Evolutionary conservation across 2,113 vertebrate species (phyloP).

Genomic region (Cricetomys ansorgei): DNA sequence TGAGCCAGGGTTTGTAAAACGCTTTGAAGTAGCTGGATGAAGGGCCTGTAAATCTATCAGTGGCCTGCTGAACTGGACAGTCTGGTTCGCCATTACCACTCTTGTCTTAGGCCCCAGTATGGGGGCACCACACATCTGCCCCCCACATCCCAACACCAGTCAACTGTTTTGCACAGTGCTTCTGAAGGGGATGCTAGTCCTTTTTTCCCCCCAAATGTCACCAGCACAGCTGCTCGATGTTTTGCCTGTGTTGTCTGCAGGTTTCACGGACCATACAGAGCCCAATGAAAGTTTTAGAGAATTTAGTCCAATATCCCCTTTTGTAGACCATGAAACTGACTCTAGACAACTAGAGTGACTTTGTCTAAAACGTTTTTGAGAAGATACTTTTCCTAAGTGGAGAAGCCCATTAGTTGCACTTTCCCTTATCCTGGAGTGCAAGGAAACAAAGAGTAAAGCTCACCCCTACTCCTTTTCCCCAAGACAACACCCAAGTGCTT

Average conservation of each 20-base stretch:
- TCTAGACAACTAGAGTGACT: not conserved
- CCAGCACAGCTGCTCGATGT: not conserved
- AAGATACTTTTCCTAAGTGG: not conserved
- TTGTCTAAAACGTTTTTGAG: not conserved
- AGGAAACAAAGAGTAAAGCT: slow-evolving; percentile 15
- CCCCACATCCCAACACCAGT: not conserved
- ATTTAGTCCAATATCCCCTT: not conserved
- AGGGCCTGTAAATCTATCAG: not conserved
- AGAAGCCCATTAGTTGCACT: no score
- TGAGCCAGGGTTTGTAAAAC: slow-evolving; percentile 15
- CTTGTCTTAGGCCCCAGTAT: not conserved
- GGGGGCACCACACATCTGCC: no score
- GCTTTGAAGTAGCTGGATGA: slow-evolving; percentile 53
- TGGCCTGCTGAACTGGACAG: not conserved
- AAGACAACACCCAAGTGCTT: slow-evolving; percentile 34
- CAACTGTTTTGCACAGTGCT: not conserved
- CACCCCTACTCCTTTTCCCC: not conserved
- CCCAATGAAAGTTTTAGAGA: not conserved
- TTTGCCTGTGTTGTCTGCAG: not conserved
- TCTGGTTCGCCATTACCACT: not conserved
- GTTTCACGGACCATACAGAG: no score
- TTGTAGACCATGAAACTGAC: not conserved
- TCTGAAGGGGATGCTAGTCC: not conserved
- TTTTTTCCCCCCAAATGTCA: not conserved
- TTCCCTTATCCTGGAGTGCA: not conserved